Percentiles rank a stretch among this genome's conserved stretches.
Evolutionary conservation across 2,888 invertebrate genomes (phyloP).

Genomic region (Linhomoeus sp.): DNA sequence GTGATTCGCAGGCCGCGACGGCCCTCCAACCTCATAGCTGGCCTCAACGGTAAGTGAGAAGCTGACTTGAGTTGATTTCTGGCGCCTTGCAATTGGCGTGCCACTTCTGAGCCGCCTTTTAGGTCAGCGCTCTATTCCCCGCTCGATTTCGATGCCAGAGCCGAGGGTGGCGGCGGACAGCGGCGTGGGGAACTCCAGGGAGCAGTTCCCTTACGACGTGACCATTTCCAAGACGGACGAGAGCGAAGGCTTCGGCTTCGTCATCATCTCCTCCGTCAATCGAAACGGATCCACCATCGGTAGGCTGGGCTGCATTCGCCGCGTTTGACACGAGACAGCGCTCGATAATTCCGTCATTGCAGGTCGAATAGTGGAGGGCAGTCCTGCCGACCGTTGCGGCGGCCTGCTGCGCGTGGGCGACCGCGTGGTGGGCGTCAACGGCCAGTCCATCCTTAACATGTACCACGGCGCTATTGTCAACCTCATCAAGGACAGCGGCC

Average conservation of each 20-base stretch:
- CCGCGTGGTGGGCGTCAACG: constrained; percentile 83
- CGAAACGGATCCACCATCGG: constrained; percentile 72
- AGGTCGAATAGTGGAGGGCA: constrained; percentile 82
- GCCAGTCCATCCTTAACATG: constrained; percentile 66
- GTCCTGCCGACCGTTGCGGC: constrained; percentile 85
- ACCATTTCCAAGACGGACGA: constrained; percentile 69
- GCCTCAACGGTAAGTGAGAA: too few species aligned
- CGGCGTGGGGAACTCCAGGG: neutral
- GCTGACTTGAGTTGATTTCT: too few species aligned
- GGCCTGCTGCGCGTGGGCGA: constrained; percentile 76
- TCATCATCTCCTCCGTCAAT: constrained; percentile 84
- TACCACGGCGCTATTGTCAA: constrained; percentile 91
- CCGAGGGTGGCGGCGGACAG: neutral
- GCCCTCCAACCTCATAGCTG: too few species aligned
- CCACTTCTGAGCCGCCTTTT: too few species aligned
- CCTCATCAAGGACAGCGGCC: constrained; percentile 84
- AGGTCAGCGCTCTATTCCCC: too few species aligned
- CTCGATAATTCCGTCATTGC: constrained; percentile 11
- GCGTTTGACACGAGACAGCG: neutral
- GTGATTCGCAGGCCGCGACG: constrained; percentile 45
- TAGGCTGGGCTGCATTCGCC: constrained; percentile 23
- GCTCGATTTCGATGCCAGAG: constrained; percentile 9
- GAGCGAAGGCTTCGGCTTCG: constrained; percentile 94
- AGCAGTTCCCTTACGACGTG: constrained; percentile 58
- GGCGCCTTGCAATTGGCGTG: too few species aligned